Evolutionary conservation across 2,113 vertebrate genomes (phyloP).

Genomic region (Boulengeromyrus knoepffleri): DNA sequence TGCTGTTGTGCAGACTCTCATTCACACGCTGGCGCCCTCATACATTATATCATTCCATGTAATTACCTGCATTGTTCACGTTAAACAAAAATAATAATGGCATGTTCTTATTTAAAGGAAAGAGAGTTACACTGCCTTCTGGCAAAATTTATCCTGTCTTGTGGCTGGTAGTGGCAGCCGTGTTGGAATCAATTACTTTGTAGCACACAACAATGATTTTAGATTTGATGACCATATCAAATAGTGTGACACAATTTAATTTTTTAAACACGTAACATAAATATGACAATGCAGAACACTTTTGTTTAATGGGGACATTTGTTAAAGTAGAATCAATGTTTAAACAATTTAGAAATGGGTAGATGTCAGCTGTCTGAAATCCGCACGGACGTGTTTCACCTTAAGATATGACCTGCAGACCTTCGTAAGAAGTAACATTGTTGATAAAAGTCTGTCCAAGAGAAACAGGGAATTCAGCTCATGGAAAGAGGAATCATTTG

Average conservation of each 20-base stretch:
- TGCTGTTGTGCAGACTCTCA: conserved; percentile 25
- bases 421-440: neutral
- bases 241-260: conserved; percentile 32
- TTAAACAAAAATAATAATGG: conserved; percentile 9
- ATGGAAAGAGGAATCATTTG: neutral
- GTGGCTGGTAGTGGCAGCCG: neutral
- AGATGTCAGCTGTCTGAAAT: neutral
- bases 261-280: neutral
- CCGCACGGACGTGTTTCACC: neutral
- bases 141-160: conserved; percentile 1
- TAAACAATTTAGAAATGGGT: neutral
- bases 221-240: conserved; percentile 28
- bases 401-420: neutral
- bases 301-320: neutral
- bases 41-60: conserved; percentile 25
- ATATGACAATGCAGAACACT: conserved; percentile 7
- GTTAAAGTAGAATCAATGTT: neutral
- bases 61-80: neutral
- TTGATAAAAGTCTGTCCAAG: neutral
- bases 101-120: conserved; percentile 4
- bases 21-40: neutral
- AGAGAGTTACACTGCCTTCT: neutral
- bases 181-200: neutral
- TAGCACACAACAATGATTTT: conserved; percentile 6
- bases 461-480: neutral